Conservation (phyloP, 1,140 invertebrate genomes). For the Macrostomum lignano region DNA sequence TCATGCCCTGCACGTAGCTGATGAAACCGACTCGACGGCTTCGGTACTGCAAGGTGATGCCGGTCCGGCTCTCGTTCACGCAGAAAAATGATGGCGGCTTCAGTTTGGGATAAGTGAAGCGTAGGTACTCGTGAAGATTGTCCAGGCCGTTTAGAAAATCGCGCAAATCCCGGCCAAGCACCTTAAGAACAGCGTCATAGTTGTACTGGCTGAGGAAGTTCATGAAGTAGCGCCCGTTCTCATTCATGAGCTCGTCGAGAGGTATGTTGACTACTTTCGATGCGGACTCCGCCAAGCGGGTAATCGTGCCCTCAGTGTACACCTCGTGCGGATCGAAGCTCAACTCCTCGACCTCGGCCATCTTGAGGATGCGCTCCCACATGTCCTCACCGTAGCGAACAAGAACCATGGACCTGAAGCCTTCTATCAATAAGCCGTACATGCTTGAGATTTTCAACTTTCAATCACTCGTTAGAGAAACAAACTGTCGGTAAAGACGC, state of each 20-base stretch:
- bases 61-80: conserved; percentile 57
- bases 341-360: conserved; percentile 2
- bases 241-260: conserved; percentile 15
- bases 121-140: conserved; percentile 58
- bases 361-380: conserved; percentile 30
- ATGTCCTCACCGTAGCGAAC: conserved; percentile 49
- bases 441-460: too few species aligned
- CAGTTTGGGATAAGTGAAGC: conserved; percentile 62
- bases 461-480: too few species aligned
- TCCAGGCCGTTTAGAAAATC: conserved; percentile 61
- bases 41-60: conserved; percentile 53
- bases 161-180: conserved; percentile 52
- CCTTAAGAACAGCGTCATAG: conserved; percentile 46
- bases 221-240: conserved; percentile 44
- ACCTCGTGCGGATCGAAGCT: conserved; percentile 32
- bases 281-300: conserved; percentile 41
- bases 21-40: conserved; percentile 67
- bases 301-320: conserved; percentile 49
- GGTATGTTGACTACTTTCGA: conserved; percentile 12
- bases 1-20: conserved; percentile 85
- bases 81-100: conserved; percentile 75
- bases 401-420: conserved; percentile 60
- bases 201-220: conserved; percentile 54
- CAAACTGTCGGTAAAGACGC: too few species aligned
- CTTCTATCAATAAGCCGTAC: conserved; percentile 68